These are phyloP conservation scores for Phytoseiulus persimilis DNA, from an alignment of 2,888 invertebrate genomes.

Conservation along the genomic window DNA sequence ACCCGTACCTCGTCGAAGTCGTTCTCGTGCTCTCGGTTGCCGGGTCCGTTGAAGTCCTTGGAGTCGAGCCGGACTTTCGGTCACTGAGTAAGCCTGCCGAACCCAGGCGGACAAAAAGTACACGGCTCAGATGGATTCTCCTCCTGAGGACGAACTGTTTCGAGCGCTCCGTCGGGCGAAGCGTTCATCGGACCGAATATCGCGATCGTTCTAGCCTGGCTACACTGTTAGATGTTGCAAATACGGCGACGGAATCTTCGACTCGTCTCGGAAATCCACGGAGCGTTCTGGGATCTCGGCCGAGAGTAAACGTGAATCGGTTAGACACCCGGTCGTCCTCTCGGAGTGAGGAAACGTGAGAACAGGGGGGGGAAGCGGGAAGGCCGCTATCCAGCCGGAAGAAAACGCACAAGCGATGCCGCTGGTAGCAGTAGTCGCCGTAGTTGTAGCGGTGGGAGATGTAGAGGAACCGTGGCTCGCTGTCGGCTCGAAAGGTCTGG, in stretches of 20 bases:
- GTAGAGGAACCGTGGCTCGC: background rate
- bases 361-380: background rate
- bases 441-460: background rate
- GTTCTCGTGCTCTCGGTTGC: no score
- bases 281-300: background rate
- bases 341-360: background rate
- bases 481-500: background rate
- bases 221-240: no score
- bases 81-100: background rate
- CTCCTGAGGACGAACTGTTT: no score
- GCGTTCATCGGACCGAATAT: no score
- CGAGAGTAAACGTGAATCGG: background rate
- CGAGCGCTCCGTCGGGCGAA: no score
- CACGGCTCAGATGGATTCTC: no score
- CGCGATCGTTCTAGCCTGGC: no score
- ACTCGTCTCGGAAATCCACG: background rate
- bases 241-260: no score
- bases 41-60: background rate
- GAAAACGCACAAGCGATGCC: background rate
- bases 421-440: background rate
- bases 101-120: background rate
- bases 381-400: background rate
- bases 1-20: background rate
- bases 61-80: background rate
- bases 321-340: background rate